phyloP scores from a whole-genome alignment of 2,888 invertebrate species.

The Byasa hedistus region DNA sequence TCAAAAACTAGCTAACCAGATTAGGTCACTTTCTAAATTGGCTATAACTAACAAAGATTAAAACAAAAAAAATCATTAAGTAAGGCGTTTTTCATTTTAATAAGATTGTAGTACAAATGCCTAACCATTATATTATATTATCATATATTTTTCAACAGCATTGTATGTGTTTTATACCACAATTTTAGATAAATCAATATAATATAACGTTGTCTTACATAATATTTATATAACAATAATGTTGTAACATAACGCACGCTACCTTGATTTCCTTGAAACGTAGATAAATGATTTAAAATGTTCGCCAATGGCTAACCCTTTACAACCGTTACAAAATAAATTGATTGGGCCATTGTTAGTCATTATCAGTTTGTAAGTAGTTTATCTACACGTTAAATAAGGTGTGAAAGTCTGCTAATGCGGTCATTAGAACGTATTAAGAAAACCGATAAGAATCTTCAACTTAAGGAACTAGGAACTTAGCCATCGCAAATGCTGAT shows the following conservation, averaged over 20 bases:
- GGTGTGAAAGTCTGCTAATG: slow-evolving; percentile 14
- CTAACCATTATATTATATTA: too few species aligned
- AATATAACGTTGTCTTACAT: too few species aligned
- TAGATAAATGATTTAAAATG: background rate
- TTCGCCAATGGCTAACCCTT: background rate
- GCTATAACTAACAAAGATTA: too few species aligned
- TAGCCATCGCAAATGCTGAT: slow-evolving; percentile 43
- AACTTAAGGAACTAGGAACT: slow-evolving; percentile 35
- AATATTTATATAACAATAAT: too few species aligned
- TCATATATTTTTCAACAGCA: too few species aligned
- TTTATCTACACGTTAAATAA: slow-evolving; percentile 17
- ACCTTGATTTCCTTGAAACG: background rate
- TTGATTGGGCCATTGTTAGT: slow-evolving; percentile 7
- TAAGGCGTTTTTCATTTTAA: too few species aligned
- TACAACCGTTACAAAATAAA: background rate
- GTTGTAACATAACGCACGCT: background rate
- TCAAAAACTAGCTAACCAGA: too few species aligned
- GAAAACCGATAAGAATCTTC: slow-evolving; percentile 10
- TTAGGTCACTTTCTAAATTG: too few species aligned
- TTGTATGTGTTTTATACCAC: too few species aligned
- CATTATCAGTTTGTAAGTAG: slow-evolving; percentile 9
- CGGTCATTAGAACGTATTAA: slow-evolving; percentile 11
- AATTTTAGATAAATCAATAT: too few species aligned
- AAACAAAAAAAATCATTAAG: too few species aligned
- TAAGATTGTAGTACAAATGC: too few species aligned